Base-by-base conservation (phyloP, 30 jellyfish, hydroid and myxozoan genomes). In the Mastigias papua region DNA sequence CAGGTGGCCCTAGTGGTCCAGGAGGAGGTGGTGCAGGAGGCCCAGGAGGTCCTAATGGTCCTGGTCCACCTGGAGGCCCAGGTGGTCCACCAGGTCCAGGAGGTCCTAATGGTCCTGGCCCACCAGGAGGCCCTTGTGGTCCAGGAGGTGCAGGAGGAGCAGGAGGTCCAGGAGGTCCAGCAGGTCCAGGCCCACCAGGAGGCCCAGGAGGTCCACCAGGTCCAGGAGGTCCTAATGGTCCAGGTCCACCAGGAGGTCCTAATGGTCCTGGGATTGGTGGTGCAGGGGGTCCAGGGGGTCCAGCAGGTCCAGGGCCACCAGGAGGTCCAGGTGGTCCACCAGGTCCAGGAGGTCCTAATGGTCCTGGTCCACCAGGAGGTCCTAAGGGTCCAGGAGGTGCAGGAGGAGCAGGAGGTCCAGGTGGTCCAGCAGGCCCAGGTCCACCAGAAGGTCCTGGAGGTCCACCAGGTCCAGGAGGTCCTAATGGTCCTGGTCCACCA, bases 361-460 rank as follows among this genome's bases (percentile, higher is more conserved):
- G 91, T 57, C 86, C 86, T 27, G 80, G 64, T 23, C 92, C 91
- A 77, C 96, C 95, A 57, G 98, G n/a, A 51, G 98, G 97, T 81
- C 98, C 98, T 35, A 97, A 97, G 5, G 98, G 98, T 87, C 98
- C 98, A 25, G 89, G 98, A 81, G 97, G 91, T 81, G 97, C 98
- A 15, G 85, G 85, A 5, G 86, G 96, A 61, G 97, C 98, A 82
- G 95, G 97, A 23, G 88, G 88, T 2, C 95, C 97, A 26, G 96
- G 96, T 29, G 95, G 94, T 78, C 97, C 97, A 58, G 97, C 95
- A 46, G 87, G 92, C 64, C 99, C 97, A 48, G 93, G 82, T 0
- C 37, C 50, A 28, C 93, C 91, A 46, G 85, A 78, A 33, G 81
- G 81, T 10, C 97, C 97, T 27, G 97, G 92, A n/a, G 97, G 89